A percentile compares a stretch with the other conserved stretches of the same genome.
These are phyloP conservation scores for Pristionchus exspectatus DNA, from an alignment of 2,888 invertebrate genomes.

Conservation along the genomic window DNA sequence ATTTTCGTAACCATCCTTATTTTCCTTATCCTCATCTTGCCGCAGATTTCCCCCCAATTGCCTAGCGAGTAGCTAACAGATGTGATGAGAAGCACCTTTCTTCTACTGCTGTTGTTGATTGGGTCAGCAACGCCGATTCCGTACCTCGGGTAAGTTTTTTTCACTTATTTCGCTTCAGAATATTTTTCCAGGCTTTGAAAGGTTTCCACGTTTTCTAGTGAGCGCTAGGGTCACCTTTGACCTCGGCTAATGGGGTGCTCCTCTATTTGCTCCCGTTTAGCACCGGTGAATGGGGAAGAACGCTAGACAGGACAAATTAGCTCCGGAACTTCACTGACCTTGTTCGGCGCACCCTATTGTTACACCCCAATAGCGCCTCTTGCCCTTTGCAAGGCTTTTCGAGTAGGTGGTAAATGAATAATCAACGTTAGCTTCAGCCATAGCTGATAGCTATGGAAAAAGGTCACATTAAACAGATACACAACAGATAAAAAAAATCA, in stretches of 20 bases:
- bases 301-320: neutral
- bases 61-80: neutral
- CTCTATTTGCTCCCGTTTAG: neutral
- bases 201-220: neutral
- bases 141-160: constrained; percentile 21
- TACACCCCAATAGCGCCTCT: neutral
- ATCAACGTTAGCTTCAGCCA: no score
- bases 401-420: no score
- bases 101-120: neutral
- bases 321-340: neutral
- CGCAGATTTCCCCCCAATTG: neutral
- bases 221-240: neutral
- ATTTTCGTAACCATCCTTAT: no score
- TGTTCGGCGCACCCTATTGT: neutral
- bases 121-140: neutral
- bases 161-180: neutral
- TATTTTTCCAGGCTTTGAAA: neutral
- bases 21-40: neutral
- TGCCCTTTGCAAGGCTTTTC: neutral
- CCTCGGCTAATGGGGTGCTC: neutral
- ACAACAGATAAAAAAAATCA: neutral
- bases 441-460: no score
- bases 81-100: neutral
- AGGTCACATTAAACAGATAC: no score
- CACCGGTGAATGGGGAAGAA: constrained; percentile 2